A percentile compares a stretch with the other conserved stretches of the same genome.
These are phyloP conservation scores for Drosophila nikananu DNA, from an alignment of 1,140 invertebrate species.

Conservation along the genomic window DNA sequence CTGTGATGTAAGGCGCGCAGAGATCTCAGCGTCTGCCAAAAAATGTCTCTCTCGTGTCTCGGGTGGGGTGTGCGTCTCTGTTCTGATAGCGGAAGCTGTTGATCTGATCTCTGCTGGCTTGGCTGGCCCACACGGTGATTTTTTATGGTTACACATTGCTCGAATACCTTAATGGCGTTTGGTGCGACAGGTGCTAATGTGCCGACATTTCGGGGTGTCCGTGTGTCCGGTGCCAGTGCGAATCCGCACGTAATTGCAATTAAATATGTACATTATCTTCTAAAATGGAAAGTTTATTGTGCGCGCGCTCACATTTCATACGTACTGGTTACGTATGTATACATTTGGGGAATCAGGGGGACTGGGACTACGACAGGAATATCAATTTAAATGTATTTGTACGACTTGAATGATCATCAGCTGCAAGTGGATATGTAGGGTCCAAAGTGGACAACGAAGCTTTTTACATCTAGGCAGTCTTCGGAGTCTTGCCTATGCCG, in stretches of 20 bases:
- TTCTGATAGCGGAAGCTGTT: slow-evolving; percentile 53
- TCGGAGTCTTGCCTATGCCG: slow-evolving; percentile 87
- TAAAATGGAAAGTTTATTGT: slow-evolving; percentile 74
- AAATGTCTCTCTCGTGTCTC: slow-evolving; percentile 4
- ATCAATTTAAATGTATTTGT: slow-evolving; percentile 56
- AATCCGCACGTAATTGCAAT: slow-evolving; percentile 67
- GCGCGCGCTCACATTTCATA: slow-evolving; percentile 34
- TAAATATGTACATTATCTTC: slow-evolving; percentile 44
- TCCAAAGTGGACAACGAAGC: neutral
- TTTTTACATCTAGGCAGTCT: slow-evolving; percentile 26
- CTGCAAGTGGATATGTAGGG: slow-evolving; percentile 15
- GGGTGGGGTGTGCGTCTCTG: slow-evolving; percentile 17
- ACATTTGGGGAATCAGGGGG: slow-evolving; percentile 21
- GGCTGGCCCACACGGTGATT: slow-evolving; percentile 18
- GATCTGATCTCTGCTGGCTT: slow-evolving; percentile 31
- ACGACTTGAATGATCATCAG: slow-evolving; percentile 35
- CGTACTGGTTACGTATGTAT: slow-evolving; percentile 3
- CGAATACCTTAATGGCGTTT: slow-evolving; percentile 56
- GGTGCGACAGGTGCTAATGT: slow-evolving; percentile 74
- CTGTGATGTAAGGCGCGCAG: slow-evolving; percentile 42
- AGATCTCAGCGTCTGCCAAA: slow-evolving; percentile 32
- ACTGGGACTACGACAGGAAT: slow-evolving; percentile 21
- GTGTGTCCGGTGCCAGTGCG: slow-evolving; percentile 59
- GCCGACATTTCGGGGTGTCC: slow-evolving; percentile 47
- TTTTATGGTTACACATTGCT: slow-evolving; percentile 63